Base-by-base conservation (phyloP, 2,888 invertebrate species). In the Bedellia somnulentella region DNA sequence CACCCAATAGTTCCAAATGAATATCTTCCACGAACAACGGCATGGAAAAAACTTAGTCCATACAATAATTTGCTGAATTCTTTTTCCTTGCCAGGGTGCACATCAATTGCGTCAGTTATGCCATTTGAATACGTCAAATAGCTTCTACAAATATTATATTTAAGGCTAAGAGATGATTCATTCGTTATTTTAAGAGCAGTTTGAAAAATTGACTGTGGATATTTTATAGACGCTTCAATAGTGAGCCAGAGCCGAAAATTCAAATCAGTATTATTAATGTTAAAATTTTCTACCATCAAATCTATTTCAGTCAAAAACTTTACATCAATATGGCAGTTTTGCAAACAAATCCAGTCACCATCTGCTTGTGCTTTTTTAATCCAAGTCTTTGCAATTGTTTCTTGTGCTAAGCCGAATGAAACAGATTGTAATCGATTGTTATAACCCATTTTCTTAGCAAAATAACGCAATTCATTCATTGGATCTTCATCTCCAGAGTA, bases 121-220 rank as follows among this genome's bases (percentile, higher is more conserved):
- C 87, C 89, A 35, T 95, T 81, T 1, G 94, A 93, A 49, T 93
- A 92, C 4, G 88, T 89, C 40, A 84, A 81, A 52, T 90, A 95
- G 0, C 90, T 91, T 44, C 91, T 83, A 30, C 86, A 75, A 24
- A 95, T 76, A 66, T 93, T 94, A 57, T 91, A 87, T 45, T 89
- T 84, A 12, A 95, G 75, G 1, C 92, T 93, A 4, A 89, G 88
- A 0, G 94, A 94, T 1, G 93, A 89, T 60, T 95, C 94, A 49
- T 93, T 93, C 1, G 93, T 94, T 87, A 95, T 93, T 79, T 94
- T 93, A 0, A 94, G 89, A 8, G 91, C 89, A 47, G 87, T 87
- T 70, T 94, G 93, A 27, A 95, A 67, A 22, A 95, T 79, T 3
- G 90, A 81, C 17, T 90, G 86, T 1, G 95, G 94, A 63, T 95